A percentile compares a stretch with the other conserved stretches of the same genome.
Evolutionary conservation across 2,888 invertebrate species (phyloP).

Genomic region (Julus scanicus): DNA sequence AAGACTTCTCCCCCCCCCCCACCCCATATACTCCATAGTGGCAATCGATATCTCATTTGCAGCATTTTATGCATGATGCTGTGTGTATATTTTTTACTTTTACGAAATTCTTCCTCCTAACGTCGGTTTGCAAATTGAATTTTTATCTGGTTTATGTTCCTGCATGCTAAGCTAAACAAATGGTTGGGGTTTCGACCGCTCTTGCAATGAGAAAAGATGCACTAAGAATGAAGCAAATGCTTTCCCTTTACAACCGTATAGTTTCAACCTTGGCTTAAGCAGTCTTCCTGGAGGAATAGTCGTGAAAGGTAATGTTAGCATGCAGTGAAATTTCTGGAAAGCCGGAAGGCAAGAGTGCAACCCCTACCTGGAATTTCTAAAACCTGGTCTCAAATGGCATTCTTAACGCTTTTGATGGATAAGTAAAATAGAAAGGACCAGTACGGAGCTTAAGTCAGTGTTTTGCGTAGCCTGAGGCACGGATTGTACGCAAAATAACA

Average conservation of each 20-base stretch:
- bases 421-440: not conserved
- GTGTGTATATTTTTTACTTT: not conserved
- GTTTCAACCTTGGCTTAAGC: not conserved
- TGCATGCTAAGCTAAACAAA: not conserved
- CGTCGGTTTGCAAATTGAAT: not conserved
- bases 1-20: no score
- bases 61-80: not conserved
- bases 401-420: not conserved
- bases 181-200: not conserved
- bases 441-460: not conserved
- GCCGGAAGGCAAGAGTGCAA: not conserved
- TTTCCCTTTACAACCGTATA: not conserved
- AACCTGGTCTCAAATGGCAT: not conserved
- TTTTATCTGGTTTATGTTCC: not conserved
- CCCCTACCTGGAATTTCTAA: not conserved
- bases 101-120: not conserved
- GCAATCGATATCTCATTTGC: not conserved
- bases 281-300: not conserved
- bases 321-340: not conserved
- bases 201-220: not conserved
- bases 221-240: not conserved
- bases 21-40: not conserved
- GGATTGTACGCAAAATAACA: not conserved
- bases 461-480: not conserved
- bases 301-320: constrained; percentile 2